Base-by-base conservation (phyloP, 2,888 invertebrate species). In the Tetragonisca angustula region DNA sequence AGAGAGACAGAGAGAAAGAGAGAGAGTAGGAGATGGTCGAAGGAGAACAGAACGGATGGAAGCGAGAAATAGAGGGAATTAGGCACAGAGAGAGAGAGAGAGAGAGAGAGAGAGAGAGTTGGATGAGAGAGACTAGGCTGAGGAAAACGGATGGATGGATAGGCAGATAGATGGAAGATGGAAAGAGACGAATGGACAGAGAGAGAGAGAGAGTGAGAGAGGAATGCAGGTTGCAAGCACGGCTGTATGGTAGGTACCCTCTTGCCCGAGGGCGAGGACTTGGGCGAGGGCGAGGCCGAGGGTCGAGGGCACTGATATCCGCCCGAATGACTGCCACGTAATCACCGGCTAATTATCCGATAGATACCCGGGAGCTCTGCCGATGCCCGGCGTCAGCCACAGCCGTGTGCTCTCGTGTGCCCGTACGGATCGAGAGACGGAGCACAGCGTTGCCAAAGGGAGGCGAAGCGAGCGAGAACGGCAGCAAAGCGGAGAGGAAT, bases 321-420 rank as follows among this genome's bases (percentile, higher is more conserved):
- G 93, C 93, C 91, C 92, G 91, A 94, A 93, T 93, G 93, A 91
- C 91, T 94, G 90, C 92, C 92, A 92, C 93, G 94, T 94, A 94
- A 94, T 94, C 93, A 94, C 92, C 92, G 92, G 92, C 93, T 94
- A 94, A 94, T 94, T 94, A 94, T 94, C 94, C 92, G 93, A 94
- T 93, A 93, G 94, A 93, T 94, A 93, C 92, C 92, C 92, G 87
- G 91, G 87, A 93, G 92, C 89, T 82, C 87, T 86, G 75, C 81
- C 90, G 83, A 85, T 87, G 88, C 86, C 85, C 87, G 74, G 89
- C 90, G 90, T 91, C 92, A 91, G 88, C 89, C 84, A 79, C 91
- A 91, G 89, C 88, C 90, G 81, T 81, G 82, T 81, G 82, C 86
- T 88, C 79, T 76, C 79, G 70, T 82, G 75, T 83, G 78, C 84